A percentile compares a stretch with the other conserved stretches of the same genome.
Conservation (phyloP, 1,140 invertebrate species). For the Diuraphis noxia region DNA sequence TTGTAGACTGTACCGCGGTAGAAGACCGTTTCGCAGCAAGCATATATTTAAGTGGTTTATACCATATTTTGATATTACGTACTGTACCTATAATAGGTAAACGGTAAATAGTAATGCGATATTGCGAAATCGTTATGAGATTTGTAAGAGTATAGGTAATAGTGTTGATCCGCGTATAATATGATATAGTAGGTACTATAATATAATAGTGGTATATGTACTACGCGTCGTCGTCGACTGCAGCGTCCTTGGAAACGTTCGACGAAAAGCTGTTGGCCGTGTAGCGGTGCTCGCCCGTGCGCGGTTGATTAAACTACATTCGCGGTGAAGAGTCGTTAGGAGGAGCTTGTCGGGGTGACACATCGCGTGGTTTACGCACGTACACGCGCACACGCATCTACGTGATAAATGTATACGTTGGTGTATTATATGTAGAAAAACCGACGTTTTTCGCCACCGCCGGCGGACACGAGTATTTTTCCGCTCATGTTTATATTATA, state of each 20-base stretch:
- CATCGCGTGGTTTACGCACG: background rate
- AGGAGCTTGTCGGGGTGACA: background rate
- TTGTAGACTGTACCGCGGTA: background rate
- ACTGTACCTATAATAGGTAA: background rate
- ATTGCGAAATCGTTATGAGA: background rate
- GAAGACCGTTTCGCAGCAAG: background rate
- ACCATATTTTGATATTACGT: background rate
- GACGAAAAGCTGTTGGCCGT: background rate
- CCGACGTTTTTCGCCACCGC: constrained; percentile 28
- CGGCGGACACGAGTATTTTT: background rate
- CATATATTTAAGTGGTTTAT: background rate
- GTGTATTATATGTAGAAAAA: background rate
- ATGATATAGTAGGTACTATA: background rate
- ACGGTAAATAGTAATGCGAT: background rate
- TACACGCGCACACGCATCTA: background rate
- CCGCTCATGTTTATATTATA: background rate
- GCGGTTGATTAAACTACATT: no score
- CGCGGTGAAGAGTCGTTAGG: background rate
- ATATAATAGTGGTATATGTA: background rate
- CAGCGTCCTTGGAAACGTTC: constrained; percentile 12
- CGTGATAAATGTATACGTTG: background rate
- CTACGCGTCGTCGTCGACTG: background rate
- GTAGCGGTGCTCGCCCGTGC: background rate
- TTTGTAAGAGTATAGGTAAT: background rate
- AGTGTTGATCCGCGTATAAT: background rate